Percentiles rank a stretch among this genome's conserved stretches.
Evolutionary conservation across 2,113 vertebrate species (phyloP).

Genomic region (Lonchura striata): DNA sequence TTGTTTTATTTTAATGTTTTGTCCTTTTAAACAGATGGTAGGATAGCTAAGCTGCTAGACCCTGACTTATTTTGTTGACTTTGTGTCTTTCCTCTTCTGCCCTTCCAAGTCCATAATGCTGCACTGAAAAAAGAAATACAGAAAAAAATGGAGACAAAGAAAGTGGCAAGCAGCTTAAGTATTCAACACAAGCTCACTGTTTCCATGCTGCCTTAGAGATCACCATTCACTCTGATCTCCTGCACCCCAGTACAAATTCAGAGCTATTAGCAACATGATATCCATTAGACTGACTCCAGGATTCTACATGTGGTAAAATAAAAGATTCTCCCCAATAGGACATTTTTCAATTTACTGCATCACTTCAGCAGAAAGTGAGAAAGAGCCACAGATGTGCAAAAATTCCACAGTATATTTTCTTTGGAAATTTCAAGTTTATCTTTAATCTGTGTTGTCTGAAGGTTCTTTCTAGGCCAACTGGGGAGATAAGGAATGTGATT

Average conservation of each 20-base stretch:
- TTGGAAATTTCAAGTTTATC: constrained; percentile 65
- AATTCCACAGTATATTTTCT: constrained; percentile 65
- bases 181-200: background rate
- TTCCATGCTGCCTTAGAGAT: constrained; percentile 25
- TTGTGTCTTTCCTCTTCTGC: constrained; percentile 53
- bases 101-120: constrained; percentile 54
- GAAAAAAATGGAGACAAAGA: constrained; percentile 18
- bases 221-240: background rate
- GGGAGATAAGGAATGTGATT: constrained; percentile 62
- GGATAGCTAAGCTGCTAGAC: constrained; percentile 15
- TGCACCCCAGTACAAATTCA: background rate
- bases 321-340: background rate
- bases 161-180: constrained; percentile 1
- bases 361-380: constrained; percentile 41
- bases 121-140: constrained; percentile 42
- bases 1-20: constrained; percentile 16
- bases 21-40: constrained; percentile 65
- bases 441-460: constrained; percentile 56
- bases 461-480: constrained; percentile 62
- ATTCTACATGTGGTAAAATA: background rate
- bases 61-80: constrained; percentile 56
- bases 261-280: background rate
- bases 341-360: constrained; percentile 42
- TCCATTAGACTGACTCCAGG: background rate
- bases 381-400: constrained; percentile 56